A percentile compares a stretch with the other conserved stretches of the same genome.
Evolutionary conservation across 1,140 invertebrate species (phyloP).

Genomic region (Dendroctonus valens): DNA sequence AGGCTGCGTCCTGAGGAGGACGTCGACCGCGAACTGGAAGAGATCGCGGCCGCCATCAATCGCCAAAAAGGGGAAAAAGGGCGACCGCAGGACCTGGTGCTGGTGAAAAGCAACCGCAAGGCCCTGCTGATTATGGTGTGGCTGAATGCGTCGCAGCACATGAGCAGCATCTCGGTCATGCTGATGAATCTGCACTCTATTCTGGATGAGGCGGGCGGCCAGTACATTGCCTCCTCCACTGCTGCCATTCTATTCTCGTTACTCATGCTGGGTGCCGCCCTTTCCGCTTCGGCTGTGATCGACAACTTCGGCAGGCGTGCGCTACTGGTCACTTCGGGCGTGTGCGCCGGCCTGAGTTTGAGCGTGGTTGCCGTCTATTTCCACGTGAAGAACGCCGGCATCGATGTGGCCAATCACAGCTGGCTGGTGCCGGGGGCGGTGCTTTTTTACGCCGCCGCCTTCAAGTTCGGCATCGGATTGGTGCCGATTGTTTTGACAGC

Average conservation of each 20-base stretch:
- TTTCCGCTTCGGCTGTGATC: conserved; percentile 46
- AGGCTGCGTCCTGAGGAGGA: conserved; percentile 53
- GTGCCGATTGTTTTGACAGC: conserved; percentile 71
- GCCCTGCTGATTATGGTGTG: conserved; percentile 47
- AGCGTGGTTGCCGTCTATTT: conserved; percentile 43
- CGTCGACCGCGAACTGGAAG: conserved; percentile 51
- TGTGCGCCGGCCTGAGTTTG: conserved; percentile 34
- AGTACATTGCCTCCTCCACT: conserved; percentile 37
- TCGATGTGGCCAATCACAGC: conserved; percentile 30
- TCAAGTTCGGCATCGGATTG: conserved; percentile 48
- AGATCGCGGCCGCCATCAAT: conserved; percentile 45
- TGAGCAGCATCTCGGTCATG: conserved; percentile 55
- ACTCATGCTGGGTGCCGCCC: conserved; percentile 43
- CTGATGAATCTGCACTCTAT: conserved; percentile 58
- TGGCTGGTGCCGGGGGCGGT: conserved; percentile 40
- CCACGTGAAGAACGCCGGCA: conserved; percentile 33
- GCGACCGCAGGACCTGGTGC: conserved; percentile 37
- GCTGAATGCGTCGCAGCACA: conserved; percentile 58
- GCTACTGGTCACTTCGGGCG: conserved; percentile 48
- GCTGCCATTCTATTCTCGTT: conserved; percentile 50
- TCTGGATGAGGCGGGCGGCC: conserved; percentile 49
- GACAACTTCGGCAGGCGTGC: conserved; percentile 52
- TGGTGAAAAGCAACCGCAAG: conserved; percentile 41
- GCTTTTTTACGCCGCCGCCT: conserved; percentile 40
- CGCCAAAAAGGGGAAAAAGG: conserved; percentile 41